phyloP scores from a whole-genome alignment of 2,797 vertebrate species.

The Eidolon dupreanum region DNA sequence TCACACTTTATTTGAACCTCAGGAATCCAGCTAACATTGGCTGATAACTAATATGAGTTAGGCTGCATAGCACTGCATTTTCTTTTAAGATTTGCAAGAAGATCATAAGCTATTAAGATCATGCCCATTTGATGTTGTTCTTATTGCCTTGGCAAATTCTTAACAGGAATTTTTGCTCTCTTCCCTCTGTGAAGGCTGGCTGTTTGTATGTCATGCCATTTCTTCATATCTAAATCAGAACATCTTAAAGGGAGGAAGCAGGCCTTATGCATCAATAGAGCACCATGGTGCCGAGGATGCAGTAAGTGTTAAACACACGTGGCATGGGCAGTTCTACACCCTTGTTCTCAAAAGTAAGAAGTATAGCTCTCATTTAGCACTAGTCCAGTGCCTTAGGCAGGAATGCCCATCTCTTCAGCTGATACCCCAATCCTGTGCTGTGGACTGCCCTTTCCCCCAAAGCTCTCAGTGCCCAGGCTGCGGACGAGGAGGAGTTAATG shows the following conservation, averaged over 20 bases:
- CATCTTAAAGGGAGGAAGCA: neutral
- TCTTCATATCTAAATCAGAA: neutral
- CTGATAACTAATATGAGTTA: neutral
- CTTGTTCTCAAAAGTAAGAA: neutral
- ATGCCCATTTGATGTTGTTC: neutral
- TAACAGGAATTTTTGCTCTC: neutral
- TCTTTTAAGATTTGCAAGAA: constrained; percentile 1
- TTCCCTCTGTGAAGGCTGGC: neutral
- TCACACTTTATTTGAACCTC: neutral
- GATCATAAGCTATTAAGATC: neutral
- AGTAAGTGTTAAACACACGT: neutral
- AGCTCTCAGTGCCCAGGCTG: neutral
- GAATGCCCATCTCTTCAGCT: neutral
- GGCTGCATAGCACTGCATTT: neutral
- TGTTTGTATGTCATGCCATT: neutral
- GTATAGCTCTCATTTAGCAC: neutral
- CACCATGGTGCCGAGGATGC: no score
- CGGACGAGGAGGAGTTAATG: neutral
- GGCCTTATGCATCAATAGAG: neutral
- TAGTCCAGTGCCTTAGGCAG: neutral
- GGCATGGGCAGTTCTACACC: neutral
- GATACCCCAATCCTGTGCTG: neutral
- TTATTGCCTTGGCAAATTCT: neutral
- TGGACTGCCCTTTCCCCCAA: neutral
- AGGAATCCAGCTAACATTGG: neutral